These are phyloP conservation scores for Drosophila tristis DNA, from an alignment of 1,140 invertebrate genomes.

Conservation along the genomic window DNA sequence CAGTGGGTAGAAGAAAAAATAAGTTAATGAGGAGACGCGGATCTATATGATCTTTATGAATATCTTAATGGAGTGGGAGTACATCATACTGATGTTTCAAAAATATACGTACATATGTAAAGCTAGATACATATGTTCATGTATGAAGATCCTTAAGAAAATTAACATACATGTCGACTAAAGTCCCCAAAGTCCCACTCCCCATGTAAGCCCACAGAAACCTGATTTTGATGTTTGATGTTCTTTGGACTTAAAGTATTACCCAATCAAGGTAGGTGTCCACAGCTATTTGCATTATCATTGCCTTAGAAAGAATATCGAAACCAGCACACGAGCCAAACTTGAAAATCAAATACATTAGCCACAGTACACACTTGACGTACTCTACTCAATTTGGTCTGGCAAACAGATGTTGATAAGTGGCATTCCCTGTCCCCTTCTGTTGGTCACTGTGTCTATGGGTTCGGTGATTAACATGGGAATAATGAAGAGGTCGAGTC, in stretches of 20 bases:
- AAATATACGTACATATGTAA: too few species aligned
- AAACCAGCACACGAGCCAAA: constrained; percentile 12
- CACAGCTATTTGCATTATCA: constrained; percentile 23
- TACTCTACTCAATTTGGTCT: constrained; percentile 2
- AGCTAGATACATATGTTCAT: too few species aligned
- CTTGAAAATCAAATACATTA: constrained; percentile 42
- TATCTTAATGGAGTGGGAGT: too few species aligned
- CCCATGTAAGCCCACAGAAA: not conserved
- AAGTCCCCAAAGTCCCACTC: too few species aligned
- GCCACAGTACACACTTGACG: constrained; percentile 44
- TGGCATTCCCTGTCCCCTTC: constrained; percentile 7
- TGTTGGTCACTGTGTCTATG: constrained; percentile 30
- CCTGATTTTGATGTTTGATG: not conserved
- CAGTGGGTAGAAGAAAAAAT: too few species aligned
- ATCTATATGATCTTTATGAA: too few species aligned
- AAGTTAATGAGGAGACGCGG: too few species aligned
- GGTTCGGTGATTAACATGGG: constrained; percentile 44
- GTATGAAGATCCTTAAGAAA: too few species aligned
- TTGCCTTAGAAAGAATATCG: constrained; percentile 18
- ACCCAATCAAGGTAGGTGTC: constrained; percentile 12
- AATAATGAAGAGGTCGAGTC: constrained; percentile 41
- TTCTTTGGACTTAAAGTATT: not conserved
- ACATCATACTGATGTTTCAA: too few species aligned
- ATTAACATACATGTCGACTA: too few species aligned
- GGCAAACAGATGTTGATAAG: constrained; percentile 28